These are phyloP conservation scores for Branchellion lobata DNA, from an alignment of 2,888 invertebrate genomes.

Conservation along the genomic window DNA sequence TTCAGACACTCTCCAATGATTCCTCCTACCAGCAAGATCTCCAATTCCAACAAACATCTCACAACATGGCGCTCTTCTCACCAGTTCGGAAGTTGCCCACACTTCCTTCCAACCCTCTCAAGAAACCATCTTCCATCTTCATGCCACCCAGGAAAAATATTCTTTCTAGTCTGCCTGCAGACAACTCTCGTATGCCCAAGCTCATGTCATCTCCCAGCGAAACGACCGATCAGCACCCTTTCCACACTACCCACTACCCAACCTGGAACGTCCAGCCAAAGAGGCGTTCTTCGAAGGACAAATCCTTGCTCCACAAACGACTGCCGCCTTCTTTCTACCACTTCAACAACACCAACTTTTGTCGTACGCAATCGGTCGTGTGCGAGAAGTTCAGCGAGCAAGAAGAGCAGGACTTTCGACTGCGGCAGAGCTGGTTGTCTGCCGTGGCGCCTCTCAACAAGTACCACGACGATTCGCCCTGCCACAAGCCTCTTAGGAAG, in stretches of 20 bases:
- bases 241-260: neutral
- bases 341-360: conserved; percentile 20
- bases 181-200: conserved; percentile 28
- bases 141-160: conserved; percentile 14
- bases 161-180: neutral
- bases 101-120: neutral
- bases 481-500: neutral
- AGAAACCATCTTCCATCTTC: conserved; percentile 39
- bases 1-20: neutral
- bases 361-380: conserved; percentile 34
- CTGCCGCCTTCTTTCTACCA: neutral
- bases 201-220: conserved; percentile 36
- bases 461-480: neutral
- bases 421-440: conserved; percentile 38
- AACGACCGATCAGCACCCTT: conserved; percentile 6
- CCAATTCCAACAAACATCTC: neutral
- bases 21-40: neutral
- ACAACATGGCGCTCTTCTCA: neutral
- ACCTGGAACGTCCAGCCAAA: neutral
- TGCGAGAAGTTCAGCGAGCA: conserved; percentile 36
- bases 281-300: neutral
- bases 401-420: conserved; percentile 38
- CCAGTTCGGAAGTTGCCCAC: conserved; percentile 14
- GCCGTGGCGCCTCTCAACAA: conserved; percentile 23
- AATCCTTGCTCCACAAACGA: neutral